A percentile compares a stretch with the other conserved stretches of the same genome.
Conservation (phyloP, 2,888 invertebrate species). For the Hartigia nigra region DNA sequence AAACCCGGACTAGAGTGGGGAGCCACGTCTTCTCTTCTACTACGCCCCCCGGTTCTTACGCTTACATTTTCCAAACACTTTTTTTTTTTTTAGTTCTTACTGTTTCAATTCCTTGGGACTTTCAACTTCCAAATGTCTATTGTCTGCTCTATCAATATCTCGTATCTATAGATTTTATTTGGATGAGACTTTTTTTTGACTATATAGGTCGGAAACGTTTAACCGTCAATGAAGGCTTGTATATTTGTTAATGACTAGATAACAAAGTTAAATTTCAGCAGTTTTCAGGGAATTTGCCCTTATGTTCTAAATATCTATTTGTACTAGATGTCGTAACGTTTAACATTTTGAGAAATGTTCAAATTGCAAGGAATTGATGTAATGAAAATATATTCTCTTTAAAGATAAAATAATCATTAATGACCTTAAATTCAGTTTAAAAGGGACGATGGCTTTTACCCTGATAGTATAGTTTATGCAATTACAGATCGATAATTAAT, state of each 20-base stretch:
- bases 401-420: not conserved
- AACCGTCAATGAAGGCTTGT: not conserved
- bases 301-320: not conserved
- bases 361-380: not conserved
- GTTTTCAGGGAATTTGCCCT: not conserved
- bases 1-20: constrained; percentile 7
- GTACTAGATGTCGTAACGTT: not conserved
- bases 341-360: not conserved
- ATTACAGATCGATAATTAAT: not conserved
- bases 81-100: constrained; percentile 16
- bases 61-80: constrained; percentile 34
- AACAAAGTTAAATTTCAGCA: not conserved
- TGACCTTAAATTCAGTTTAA: not conserved
- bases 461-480: not conserved
- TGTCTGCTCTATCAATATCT: not conserved
- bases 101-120: not conserved
- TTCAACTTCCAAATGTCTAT: not conserved
- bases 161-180: not conserved
- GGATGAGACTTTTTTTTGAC: not conserved
- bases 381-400: not conserved
- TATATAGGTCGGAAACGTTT: not conserved
- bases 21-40: constrained; percentile 35
- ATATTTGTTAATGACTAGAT: not conserved
- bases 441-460: not conserved
- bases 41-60: constrained; percentile 34